A percentile compares a stretch with the other conserved stretches of the same genome.
These are phyloP conservation scores for Ornithoptera alexandrae DNA, from an alignment of 2,888 invertebrate genomes.

Conservation along the genomic window DNA sequence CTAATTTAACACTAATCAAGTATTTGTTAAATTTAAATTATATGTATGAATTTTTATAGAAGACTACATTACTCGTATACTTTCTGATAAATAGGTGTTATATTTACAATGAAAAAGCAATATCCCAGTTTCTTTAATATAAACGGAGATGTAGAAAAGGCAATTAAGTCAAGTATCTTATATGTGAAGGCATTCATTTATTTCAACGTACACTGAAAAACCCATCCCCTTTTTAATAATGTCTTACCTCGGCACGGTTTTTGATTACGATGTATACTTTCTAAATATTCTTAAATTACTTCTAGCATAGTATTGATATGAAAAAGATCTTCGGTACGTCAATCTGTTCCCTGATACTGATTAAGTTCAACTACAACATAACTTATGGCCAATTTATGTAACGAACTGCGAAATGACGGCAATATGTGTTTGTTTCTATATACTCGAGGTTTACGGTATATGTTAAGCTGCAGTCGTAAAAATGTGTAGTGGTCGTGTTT, in stretches of 20 bases:
- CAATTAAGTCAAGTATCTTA: slow-evolving; percentile 8
- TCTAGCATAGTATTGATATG: background rate
- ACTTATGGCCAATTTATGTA: slow-evolving; percentile 62
- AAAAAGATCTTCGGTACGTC: background rate
- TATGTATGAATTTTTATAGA: background rate
- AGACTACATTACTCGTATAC: background rate
- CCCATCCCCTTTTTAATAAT: slow-evolving; percentile 9
- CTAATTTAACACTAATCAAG: too few species aligned
- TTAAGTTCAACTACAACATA: slow-evolving; percentile 45
- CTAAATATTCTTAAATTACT: background rate
- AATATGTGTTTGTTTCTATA: slow-evolving; percentile 58
- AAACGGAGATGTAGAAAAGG: slow-evolving; percentile 1
- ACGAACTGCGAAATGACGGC: slow-evolving; percentile 63
- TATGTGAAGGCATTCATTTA: slow-evolving; percentile 7
- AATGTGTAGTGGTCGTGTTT: slow-evolving; percentile 63
- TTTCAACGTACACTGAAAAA: slow-evolving; percentile 21
- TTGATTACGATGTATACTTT: background rate
- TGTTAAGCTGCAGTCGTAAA: slow-evolving; percentile 74
- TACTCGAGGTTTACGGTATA: slow-evolving; percentile 64
- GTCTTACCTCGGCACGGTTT: background rate
- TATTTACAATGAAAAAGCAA: slow-evolving; percentile 2
- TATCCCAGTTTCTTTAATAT: background rate
- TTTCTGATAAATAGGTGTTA: background rate
- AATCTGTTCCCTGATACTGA: slow-evolving; percentile 5
- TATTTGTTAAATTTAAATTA: background rate